Evolutionary conservation across 2,797 vertebrate species (phyloP).

Genomic region (Gymnothorax javanicus): DNA sequence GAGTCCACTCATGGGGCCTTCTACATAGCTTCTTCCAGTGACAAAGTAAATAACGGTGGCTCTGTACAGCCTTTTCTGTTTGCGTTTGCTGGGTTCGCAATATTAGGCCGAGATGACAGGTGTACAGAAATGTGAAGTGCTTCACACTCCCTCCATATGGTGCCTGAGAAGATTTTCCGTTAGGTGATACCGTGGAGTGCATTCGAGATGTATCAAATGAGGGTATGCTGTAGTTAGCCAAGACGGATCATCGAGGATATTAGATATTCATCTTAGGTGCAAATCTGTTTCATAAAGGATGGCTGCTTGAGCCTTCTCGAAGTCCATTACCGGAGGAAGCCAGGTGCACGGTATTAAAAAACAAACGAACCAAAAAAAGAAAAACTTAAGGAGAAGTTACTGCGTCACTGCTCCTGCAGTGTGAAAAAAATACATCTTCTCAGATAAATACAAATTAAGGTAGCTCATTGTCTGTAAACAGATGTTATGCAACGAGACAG

Average conservation of each 20-base stretch:
- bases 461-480: too few relatives aligned
- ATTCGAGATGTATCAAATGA: not conserved
- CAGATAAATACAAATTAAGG: too few relatives aligned
- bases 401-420: too few relatives aligned
- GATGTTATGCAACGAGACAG: too few relatives aligned
- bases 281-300: not conserved
- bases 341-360: too few relatives aligned
- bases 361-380: too few relatives aligned
- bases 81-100: not conserved
- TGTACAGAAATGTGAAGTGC: not conserved
- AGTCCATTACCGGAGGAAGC: too few relatives aligned
- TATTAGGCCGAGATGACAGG: not conserved
- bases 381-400: too few relatives aligned
- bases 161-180: not conserved
- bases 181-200: not conserved
- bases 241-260: not conserved
- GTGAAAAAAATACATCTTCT: too few relatives aligned
- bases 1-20: not conserved
- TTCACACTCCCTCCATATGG: not conserved
- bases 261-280: not conserved
- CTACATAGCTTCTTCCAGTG: too few relatives aligned
- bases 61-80: not conserved
- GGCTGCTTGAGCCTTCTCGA: not conserved
- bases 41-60: not conserved
- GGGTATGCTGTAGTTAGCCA: not conserved